Base-by-base conservation (phyloP, 2,888 invertebrate genomes). In the Cerastoderma edule region DNA sequence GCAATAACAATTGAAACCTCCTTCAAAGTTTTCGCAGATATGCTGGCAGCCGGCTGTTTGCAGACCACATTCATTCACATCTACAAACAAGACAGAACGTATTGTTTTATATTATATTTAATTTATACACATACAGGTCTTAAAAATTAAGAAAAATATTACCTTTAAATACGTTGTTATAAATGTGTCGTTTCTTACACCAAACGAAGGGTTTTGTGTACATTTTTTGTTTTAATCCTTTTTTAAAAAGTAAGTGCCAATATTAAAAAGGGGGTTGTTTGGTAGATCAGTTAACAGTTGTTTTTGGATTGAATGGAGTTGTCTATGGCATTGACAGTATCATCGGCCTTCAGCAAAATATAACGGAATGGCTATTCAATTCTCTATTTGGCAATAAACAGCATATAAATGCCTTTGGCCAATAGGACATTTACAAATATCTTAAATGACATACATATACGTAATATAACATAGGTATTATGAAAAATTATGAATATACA, bases 1-100 rank as follows among this genome's bases (percentile, higher is more conserved):
- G 54, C 78, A 79, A 24, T 72, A 69, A 60, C 78, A 79, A 39
- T 72, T 72, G 46, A 68, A 79, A 1, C 48, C 46, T 10, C 75
- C 75, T 5, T 44, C 27, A 24, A 28, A 27, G 46, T 75, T 79
- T 27, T 48, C 66, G 67, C 78, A 78, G 27, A 72, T 28, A 2
- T 78, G 78, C 28, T 78, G 69, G 60, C 78, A 78, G 0, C 39
- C 19, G 6, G 56, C 54, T 5, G 30, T 35, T n/a, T 50, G 53
- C 0, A 64, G 5, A 8, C 2, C 22, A 28, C 78, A 79, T 28
- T 79, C 78, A 44, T 79, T 69, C 1, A 79, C 69, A 60, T 79
- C 71, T 65, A 28, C n/a, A 53, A 27, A 27, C 44, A 13, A 65
- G 2, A 22, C 44, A 27, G 44, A 39, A n/a, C 16, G 27, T n/a